phyloP scores from a whole-genome alignment of 2,113 vertebrate species.

The Seriola rivoliana region DNA sequence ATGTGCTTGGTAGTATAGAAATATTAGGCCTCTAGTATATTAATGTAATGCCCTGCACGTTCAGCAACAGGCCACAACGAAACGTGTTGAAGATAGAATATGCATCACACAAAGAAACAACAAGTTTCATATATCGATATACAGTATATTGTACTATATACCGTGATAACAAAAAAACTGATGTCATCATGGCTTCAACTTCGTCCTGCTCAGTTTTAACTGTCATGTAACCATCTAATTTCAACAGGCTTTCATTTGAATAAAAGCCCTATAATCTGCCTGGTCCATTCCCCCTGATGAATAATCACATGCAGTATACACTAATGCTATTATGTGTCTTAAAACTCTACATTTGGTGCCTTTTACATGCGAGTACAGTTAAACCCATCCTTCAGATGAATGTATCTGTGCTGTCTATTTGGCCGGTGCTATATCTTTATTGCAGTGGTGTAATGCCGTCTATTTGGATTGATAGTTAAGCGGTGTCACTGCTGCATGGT shows the following conservation, averaged over 20 bases:
- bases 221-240: background rate
- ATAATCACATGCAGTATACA: background rate
- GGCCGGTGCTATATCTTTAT: background rate
- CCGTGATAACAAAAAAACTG: background rate
- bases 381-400: background rate
- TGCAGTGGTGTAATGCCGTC: background rate
- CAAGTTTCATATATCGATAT: no score
- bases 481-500: slow-evolving; percentile 13
- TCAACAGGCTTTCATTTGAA: background rate
- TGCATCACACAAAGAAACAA: no score
- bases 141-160: no score
- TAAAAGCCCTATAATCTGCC: slow-evolving; percentile 30
- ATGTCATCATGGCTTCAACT: background rate
- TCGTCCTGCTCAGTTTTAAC: background rate
- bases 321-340: background rate
- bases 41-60: no score
- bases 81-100: no score
- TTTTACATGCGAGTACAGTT: background rate
- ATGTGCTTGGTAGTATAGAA: no score
- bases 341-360: background rate
- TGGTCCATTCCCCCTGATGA: slow-evolving; percentile 16
- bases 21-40: no score
- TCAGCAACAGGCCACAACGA: no score
- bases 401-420: slow-evolving; percentile 1
- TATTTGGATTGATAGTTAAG: slow-evolving; percentile 3